Evolutionary conservation across 2,113 vertebrate genomes (phyloP).

Genomic region (Emberiza fucata): DNA sequence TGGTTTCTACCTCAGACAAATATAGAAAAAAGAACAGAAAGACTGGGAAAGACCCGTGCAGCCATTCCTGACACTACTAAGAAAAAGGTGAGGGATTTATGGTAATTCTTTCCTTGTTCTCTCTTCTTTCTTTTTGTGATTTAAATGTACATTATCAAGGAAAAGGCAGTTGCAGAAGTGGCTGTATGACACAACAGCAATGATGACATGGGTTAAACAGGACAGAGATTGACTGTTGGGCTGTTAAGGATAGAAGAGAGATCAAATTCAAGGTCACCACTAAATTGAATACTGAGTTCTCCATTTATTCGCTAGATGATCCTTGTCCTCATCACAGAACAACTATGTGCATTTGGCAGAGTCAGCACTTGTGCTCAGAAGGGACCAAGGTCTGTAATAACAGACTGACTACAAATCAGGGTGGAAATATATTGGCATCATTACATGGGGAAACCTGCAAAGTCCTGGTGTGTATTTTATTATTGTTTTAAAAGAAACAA

Average conservation of each 20-base stretch:
- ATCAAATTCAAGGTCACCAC: constrained; percentile 56
- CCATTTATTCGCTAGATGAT: constrained; percentile 20
- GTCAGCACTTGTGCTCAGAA: constrained; percentile 5
- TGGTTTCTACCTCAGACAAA: constrained; percentile 66
- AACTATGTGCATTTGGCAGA: neutral
- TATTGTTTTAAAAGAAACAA: neutral
- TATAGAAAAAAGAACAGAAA: neutral
- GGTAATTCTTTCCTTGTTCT: neutral
- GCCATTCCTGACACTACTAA: constrained; percentile 10
- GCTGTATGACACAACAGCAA: neutral
- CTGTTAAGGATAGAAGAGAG: neutral
- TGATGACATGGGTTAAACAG: neutral
- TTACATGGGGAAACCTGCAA: neutral
- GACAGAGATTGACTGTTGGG: neutral
- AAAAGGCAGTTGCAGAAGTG: neutral
- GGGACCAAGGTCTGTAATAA: neutral
- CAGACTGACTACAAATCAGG: neutral
- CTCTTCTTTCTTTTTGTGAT: neutral
- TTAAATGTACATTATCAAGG: neutral
- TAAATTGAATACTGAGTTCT: constrained; percentile 4
- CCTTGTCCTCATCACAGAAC: constrained; percentile 6
- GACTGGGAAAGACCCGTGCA: constrained; percentile 3
- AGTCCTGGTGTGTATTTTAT: neutral
- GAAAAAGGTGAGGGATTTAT: neutral
- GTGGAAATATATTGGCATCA: neutral